phyloP scores from a whole-genome alignment of 2,113 vertebrate genomes.

The Choloepus hoffmanni region DNA sequence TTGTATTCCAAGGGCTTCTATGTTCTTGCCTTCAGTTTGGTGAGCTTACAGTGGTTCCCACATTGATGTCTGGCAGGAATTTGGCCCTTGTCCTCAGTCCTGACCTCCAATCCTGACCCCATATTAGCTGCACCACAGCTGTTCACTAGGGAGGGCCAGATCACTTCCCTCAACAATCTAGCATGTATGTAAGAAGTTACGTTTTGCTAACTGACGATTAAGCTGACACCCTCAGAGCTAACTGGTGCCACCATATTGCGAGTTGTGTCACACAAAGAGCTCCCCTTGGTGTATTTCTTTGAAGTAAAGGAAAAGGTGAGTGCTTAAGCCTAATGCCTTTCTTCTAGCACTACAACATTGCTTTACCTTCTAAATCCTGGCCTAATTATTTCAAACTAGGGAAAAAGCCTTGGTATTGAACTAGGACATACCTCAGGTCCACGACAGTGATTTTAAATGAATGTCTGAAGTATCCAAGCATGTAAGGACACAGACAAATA shows the following conservation, averaged over 20 bases:
- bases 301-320: background rate
- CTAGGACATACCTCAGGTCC: conserved; percentile 58
- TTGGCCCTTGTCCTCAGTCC: background rate
- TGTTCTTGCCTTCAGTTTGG: background rate
- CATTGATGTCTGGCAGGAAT: background rate
- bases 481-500: background rate
- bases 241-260: background rate
- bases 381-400: conserved; percentile 33
- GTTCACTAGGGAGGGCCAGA: background rate
- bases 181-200: background rate
- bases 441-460: conserved; percentile 67
- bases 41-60: background rate
- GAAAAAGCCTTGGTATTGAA: conserved; percentile 61
- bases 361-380: background rate
- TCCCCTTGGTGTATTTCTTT: background rate
- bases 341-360: background rate
- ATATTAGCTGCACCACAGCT: background rate
- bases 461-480: conserved; percentile 52
- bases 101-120: background rate
- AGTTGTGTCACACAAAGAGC: background rate
- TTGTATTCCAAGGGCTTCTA: background rate
- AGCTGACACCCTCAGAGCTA: background rate
- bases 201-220: background rate
- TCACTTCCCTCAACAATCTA: background rate
- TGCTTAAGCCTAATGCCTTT: background rate